A percentile compares a stretch with the other conserved stretches of the same genome.
These are phyloP conservation scores for Amphibalanus amphitrite DNA, from an alignment of 1,140 invertebrate genomes.

Conservation along the genomic window DNA sequence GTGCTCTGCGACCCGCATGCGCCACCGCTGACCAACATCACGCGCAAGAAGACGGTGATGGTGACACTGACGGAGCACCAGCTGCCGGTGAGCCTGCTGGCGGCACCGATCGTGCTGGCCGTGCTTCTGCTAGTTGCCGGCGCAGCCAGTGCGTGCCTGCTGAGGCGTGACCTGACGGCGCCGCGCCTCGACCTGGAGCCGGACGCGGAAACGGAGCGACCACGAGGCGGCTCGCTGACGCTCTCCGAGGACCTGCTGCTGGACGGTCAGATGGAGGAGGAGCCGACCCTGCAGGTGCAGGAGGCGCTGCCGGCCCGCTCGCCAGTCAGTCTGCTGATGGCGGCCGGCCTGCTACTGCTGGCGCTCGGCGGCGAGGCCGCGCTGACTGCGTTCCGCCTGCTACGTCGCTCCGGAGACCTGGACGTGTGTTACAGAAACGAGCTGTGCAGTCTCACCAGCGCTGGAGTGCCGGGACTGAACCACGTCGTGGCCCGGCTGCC, in stretches of 20 bases:
- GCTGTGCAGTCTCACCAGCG: not conserved
- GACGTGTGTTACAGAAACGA: not conserved
- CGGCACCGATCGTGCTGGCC: not conserved
- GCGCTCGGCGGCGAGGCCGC: not conserved
- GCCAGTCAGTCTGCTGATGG: not conserved
- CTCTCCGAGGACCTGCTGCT: not conserved
- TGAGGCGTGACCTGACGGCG: not conserved
- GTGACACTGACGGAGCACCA: not conserved
- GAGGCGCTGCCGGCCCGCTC: no score
- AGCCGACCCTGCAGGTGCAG: not conserved
- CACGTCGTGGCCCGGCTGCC: not conserved
- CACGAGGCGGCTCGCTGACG: not conserved
- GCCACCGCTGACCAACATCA: not conserved
- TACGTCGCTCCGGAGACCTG: not conserved
- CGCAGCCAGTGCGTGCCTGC: not conserved
- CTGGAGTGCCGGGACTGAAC: not conserved
- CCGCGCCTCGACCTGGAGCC: not conserved
- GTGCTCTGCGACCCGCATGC: not conserved
- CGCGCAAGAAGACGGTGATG: not conserved
- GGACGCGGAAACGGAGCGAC: not conserved
- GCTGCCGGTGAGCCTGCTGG: not conserved
- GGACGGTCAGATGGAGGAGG: not conserved
- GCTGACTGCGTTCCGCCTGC: not conserved
- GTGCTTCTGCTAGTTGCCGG: not conserved
- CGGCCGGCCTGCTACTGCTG: not conserved